Percentiles rank a stretch among this genome's conserved stretches.
phyloP scores from a whole-genome alignment of 2,888 invertebrate species.

The Stramonita haemastoma region DNA sequence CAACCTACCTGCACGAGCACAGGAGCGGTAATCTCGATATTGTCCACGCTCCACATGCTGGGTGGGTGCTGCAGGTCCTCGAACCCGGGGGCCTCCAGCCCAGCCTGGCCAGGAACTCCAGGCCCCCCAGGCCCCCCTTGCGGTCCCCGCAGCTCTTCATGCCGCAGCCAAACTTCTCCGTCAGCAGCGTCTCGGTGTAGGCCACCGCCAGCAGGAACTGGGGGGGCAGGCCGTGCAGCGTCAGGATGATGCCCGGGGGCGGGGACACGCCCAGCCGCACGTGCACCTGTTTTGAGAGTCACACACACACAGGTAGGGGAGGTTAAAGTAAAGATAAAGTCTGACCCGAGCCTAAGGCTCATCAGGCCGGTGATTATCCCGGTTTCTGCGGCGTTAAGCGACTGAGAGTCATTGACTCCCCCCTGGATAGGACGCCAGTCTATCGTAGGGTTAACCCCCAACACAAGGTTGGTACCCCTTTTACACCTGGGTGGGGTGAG shows the following conservation, averaged over 20 bases:
- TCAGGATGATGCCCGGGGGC: conserved; percentile 71
- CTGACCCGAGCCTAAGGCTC: no score
- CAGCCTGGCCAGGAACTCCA: conserved; percentile 32
- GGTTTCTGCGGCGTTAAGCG: no score
- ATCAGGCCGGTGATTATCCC: no score
- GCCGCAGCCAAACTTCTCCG: conserved; percentile 70
- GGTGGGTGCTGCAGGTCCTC: conserved; percentile 51
- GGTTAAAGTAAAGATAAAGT: no score
- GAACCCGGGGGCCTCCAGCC: not conserved
- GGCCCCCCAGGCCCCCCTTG: conserved; percentile 47
- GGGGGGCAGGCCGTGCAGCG: conserved; percentile 76
- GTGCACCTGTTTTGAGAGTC: conserved; percentile 39
- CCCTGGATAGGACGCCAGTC: no score
- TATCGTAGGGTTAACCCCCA: no score
- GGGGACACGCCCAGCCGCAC: conserved; percentile 74
- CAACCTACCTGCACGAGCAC: conserved; percentile 51
- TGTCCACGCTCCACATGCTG: conserved; percentile 70
- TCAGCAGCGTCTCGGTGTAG: conserved; percentile 75
- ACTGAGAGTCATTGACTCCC: no score
- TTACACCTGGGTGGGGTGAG: no score
- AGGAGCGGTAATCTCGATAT: conserved; percentile 69
- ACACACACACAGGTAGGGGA: not conserved
- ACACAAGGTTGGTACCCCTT: no score
- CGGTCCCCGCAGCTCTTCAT: conserved; percentile 59
- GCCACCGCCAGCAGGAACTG: conserved; percentile 76